Conservation (phyloP, 1,140 invertebrate species). For the Pachyrhynchus sulphureomaculatus region DNA sequence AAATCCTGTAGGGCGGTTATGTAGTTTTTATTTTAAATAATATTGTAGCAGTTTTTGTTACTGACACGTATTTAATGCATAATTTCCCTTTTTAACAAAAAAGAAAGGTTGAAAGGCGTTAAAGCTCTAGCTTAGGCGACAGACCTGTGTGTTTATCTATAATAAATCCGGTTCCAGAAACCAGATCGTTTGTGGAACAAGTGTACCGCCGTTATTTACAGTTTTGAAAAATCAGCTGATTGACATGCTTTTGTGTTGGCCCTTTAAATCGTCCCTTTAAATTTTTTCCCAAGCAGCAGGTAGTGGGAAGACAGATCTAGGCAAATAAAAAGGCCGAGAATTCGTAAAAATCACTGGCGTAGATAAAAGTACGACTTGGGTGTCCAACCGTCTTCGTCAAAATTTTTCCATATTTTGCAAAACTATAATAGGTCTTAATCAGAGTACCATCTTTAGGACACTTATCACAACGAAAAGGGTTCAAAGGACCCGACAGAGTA, state of each 20-base stretch:
- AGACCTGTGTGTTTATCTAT: neutral
- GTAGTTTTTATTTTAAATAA: too few species aligned
- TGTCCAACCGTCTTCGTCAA: neutral
- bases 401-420: neutral
- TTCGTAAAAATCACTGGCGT: slow-evolving; percentile 26
- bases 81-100: neutral
- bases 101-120: neutral
- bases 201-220: slow-evolving; percentile 20
- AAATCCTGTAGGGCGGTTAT: too few species aligned
- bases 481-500: neutral
- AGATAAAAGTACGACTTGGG: neutral
- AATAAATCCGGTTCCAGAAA: slow-evolving; percentile 1
- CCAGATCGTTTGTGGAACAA: slow-evolving; percentile 3
- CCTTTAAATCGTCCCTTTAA: slow-evolving; percentile 24
- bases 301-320: slow-evolving; percentile 12
- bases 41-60: too few species aligned
- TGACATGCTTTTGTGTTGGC: slow-evolving; percentile 10
- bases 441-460: neutral
- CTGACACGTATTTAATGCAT: neutral
- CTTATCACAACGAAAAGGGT: neutral
- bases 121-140: neutral
- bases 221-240: slow-evolving; percentile 28
- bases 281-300: slow-evolving; percentile 22
- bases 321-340: slow-evolving; percentile 17
- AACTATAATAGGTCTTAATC: neutral